Percentiles rank a stretch among this genome's conserved stretches.
These are phyloP conservation scores for Phrynosoma platyrhinos DNA, from an alignment of 2,113 vertebrate genomes.

Conservation along the genomic window DNA sequence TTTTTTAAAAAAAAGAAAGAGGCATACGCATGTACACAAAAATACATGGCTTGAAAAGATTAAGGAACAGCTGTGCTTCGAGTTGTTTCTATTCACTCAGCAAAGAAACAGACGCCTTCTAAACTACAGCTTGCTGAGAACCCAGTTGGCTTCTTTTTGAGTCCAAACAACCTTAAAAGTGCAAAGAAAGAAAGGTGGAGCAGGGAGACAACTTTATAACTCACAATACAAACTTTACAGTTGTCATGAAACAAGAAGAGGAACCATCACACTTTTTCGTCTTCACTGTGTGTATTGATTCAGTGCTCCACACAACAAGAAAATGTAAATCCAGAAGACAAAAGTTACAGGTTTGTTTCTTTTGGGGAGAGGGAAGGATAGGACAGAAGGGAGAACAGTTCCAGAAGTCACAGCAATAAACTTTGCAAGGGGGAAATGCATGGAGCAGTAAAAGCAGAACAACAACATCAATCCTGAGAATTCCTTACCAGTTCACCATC, in stretches of 20 bases:
- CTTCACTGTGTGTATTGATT: background rate
- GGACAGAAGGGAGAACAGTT: background rate
- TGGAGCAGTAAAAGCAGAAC: conserved; percentile 9
- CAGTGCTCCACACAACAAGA: background rate
- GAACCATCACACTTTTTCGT: background rate
- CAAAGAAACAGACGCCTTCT: background rate
- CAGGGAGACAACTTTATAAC: background rate
- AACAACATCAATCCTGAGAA: conserved; percentile 17
- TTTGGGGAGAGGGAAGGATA: too few species aligned
- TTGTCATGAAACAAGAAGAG: background rate
- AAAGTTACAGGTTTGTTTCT: background rate
- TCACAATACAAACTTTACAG: background rate
- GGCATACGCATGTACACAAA: rapidly evolving
- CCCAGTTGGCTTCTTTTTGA: background rate
- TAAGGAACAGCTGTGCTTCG: rapidly evolving
- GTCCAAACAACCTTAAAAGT: background rate
- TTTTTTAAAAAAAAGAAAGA: background rate
- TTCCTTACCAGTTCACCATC: conserved; percentile 94
- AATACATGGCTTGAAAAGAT: background rate
- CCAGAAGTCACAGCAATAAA: background rate
- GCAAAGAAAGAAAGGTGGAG: background rate
- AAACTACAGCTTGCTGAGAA: background rate
- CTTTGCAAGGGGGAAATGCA: background rate
- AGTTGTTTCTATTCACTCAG: conserved; percentile 13
- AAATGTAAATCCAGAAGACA: background rate